Evolutionary conservation across 2,888 invertebrate species (phyloP).

Genomic region (Terebella lapidaria): DNA sequence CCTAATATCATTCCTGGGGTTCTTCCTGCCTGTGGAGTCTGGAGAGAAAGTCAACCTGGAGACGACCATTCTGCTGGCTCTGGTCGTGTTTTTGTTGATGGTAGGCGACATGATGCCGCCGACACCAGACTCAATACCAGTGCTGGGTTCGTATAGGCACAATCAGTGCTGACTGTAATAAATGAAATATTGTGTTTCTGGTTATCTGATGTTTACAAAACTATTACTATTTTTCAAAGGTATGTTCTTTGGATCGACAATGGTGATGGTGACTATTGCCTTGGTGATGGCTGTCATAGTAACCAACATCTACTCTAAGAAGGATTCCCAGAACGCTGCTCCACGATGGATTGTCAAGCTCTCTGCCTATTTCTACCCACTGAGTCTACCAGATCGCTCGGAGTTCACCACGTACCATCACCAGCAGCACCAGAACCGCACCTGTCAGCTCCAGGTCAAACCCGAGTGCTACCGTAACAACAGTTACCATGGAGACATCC

Average conservation of each 20-base stretch:
- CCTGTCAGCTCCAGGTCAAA: neutral
- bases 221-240: slow-evolving; percentile 17
- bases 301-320: slow-evolving; percentile 30
- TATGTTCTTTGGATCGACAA: slow-evolving; percentile 31
- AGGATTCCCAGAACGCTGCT: slow-evolving; percentile 19
- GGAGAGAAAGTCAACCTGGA: slow-evolving; percentile 34
- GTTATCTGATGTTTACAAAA: too few relatives aligned
- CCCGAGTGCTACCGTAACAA: neutral
- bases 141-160: slow-evolving; percentile 24
- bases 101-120: slow-evolving; percentile 35
- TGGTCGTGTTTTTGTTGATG: slow-evolving; percentile 32
- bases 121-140: slow-evolving; percentile 32
- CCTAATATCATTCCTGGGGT: slow-evolving; percentile 32
- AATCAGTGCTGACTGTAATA: too few relatives aligned
- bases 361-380: slow-evolving; percentile 20
- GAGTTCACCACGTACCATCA: slow-evolving; percentile 1
- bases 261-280: slow-evolving; percentile 31
- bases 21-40: slow-evolving; percentile 33
- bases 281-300: slow-evolving; percentile 30
- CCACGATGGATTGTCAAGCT: slow-evolving; percentile 22
- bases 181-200: too few relatives aligned
- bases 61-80: slow-evolving; percentile 31
- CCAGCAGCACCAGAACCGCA: neutral
- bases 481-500: slow-evolving; percentile 10
- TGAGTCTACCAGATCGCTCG: slow-evolving; percentile 1